phyloP scores from a whole-genome alignment of 2,113 vertebrate genomes.

The Emydura subglobosa region DNA sequence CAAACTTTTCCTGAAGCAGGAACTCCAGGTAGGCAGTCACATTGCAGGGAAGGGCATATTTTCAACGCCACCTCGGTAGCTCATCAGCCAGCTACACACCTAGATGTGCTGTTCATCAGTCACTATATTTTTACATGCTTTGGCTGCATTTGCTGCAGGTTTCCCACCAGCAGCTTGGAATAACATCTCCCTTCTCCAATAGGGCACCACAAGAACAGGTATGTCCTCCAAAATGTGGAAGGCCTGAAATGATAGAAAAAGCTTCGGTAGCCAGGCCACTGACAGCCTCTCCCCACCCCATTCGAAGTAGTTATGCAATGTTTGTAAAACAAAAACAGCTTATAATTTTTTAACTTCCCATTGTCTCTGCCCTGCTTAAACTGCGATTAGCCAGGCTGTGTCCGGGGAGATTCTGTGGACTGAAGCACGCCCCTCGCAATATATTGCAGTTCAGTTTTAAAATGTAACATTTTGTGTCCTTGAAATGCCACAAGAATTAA shows the following conservation, averaged over 20 bases:
- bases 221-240: too few relatives aligned
- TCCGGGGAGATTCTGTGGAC: neutral
- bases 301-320: neutral
- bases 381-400: neutral
- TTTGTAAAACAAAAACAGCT: neutral
- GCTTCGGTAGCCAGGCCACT: neutral
- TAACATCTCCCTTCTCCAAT: neutral
- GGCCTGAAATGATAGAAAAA: too few relatives aligned
- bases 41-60: neutral
- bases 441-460: neutral
- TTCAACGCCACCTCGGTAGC: neutral
- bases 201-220: neutral
- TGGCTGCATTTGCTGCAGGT: neutral
- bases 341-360: neutral
- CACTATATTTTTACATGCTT: neutral
- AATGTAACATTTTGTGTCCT: neutral
- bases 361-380: neutral
- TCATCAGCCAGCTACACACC: neutral
- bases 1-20: neutral
- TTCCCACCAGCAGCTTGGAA: neutral
- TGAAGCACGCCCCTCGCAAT: too few relatives aligned
- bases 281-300: neutral
- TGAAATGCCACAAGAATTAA: neutral
- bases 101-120: neutral
- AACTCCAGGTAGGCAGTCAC: neutral